Evolutionary conservation across 2,888 invertebrate species (phyloP), one percentile per base, ranked within the genome.

Genomic region (Ophion ventricosus): DNA sequence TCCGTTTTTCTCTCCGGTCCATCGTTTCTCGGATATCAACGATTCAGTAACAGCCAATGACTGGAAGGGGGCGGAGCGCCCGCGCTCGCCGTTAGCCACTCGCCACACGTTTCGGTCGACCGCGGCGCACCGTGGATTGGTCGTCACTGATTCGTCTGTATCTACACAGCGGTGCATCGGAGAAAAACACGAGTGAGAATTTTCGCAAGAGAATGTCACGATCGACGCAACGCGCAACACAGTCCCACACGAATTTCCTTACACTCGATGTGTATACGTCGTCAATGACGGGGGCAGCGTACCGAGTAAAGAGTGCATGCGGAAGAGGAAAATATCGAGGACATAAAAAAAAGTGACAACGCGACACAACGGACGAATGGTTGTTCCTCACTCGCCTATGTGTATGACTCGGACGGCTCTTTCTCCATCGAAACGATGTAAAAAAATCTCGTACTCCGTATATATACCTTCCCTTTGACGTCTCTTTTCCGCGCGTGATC

Each of bases 331-430:
- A 61, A 80, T 80, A 83, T 72, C 76, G 76, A 73, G 59, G 43
- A 63, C 80, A 64, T 76, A 76, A 83, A 80, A 76, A 63, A 80
- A 80, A 72, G 80, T 67, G 72, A 73, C 23, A 73, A 35, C 66
- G 17, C 63, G 54, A 17, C 49, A 25, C 49, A 25, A 67, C 49
- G 43, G 43, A 43, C 20, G 57, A 23, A 70, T 49, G 74, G 64
- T 83, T 40, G 56, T 10, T 70, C 63, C 26, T 63, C 67, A 20
- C 57, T 70, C 26, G 59, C 66, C 43, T 69, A n/a, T n/a, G 61
- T 61, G 49, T 49, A 70, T 63, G 66, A 59, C 54, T 80, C 72
- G 23, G 49, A 80, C 80, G 63, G 64, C 76, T 67, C 61, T 80
- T 80, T 35, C 29, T 29, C 54, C 63, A 61, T 77, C 66, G 43